Evolutionary conservation across 2,797 vertebrate genomes (phyloP).

Genomic region (Potorous gilbertii): DNA sequence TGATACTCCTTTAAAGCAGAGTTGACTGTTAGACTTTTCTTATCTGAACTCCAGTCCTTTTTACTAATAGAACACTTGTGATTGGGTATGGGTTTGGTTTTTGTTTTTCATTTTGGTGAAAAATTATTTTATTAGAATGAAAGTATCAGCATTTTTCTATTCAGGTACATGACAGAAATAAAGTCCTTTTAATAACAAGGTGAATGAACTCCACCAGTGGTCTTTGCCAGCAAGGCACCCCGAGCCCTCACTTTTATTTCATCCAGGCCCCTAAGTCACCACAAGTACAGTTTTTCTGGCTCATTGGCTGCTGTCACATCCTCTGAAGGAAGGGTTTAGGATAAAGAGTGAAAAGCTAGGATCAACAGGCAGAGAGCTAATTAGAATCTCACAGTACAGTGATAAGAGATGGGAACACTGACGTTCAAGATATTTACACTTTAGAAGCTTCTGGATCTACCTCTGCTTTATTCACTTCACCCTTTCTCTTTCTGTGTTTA

Average conservation of each 20-base stretch:
- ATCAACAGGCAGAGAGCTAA: neutral
- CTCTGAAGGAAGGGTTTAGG: constrained; percentile 2
- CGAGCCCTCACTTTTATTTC: neutral
- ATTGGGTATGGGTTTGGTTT: neutral
- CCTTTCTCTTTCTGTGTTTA: neutral
- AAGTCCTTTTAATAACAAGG: constrained; percentile 34
- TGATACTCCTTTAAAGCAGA: neutral
- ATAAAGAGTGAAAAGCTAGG: neutral
- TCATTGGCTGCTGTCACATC: neutral
- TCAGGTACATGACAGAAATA: constrained; percentile 38
- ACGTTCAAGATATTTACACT: neutral
- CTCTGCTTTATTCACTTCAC: neutral
- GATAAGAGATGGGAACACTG: neutral
- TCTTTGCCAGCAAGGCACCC: constrained; percentile 23
- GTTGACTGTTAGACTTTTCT: neutral
- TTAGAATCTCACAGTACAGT: constrained; percentile 35
- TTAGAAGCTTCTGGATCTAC: neutral
- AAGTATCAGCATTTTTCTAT: constrained; percentile 22
- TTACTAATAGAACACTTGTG: neutral
- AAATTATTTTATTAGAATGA: neutral
- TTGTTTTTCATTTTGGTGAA: neutral
- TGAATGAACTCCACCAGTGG: constrained; percentile 36
- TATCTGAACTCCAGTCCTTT: neutral
- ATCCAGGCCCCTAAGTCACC: neutral
- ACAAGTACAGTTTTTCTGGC: neutral